Base-by-base conservation (phyloP, 2,113 vertebrate species). In the Mesitornis unicolor region DNA sequence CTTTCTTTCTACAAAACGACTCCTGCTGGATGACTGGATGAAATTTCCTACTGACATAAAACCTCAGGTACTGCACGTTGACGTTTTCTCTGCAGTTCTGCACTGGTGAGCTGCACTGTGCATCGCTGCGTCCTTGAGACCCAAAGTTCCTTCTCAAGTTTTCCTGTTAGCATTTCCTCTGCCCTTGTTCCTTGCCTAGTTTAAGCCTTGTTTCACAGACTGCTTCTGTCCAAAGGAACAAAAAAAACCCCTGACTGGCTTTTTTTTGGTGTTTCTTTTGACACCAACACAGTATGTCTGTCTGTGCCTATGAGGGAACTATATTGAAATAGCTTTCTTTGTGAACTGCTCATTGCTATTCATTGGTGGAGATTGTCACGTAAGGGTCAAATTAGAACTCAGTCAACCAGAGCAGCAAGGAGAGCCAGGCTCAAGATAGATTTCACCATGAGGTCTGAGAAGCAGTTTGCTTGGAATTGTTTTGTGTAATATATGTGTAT, bases 341-440 rank as follows among this genome's bases (percentile, higher is more conserved):
- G 95, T 97, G 95, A 82, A 33, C 51, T 96, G 86, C 95, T 95
- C 97, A 96, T 96, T 94, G 95, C 95, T 96, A 84, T 95, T 96
- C 92, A 97, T 82, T 93, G 91, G 67, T 95, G 92, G 81, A 71
- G 60, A 76, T 83, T 84, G 91, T 83, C 93, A 95, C 67, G 15
- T 79, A 78, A 89, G 87, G 84, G 93, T 95, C 95, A 95, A 47
- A 94, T 95, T 91, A 96, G 90, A 96, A 10, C 65, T 92, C 87
- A 35, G 87, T 89, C 91, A 96, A 65, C 63, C 92, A 97, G 25
- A 97, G 90, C 80, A 87, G 67, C 3, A 61, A 45, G 1, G 0
- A 45, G 75, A 94, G 83, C 42, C 70, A 81, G 59, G 40, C 80
- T 93, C 20, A 45, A 56, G 92, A 56, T 0, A 71, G 35, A 83